phyloP scores from a whole-genome alignment of 2,113 vertebrate species.

The Irena cyanogastra region DNA sequence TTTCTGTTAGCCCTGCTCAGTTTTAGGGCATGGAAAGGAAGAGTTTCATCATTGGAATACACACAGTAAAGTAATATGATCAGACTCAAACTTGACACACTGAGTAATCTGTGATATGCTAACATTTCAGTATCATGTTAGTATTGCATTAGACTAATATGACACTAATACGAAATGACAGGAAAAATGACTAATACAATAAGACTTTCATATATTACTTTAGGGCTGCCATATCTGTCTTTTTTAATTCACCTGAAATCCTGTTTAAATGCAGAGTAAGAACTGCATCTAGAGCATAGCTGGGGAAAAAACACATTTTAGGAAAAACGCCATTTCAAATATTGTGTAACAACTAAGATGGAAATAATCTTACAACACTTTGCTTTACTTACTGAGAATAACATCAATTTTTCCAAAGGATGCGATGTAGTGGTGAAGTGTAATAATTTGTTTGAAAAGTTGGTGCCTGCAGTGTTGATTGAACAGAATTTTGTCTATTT shows the following conservation, averaged over 20 bases:
- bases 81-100: constrained; percentile 70
- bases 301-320: neutral
- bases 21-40: neutral
- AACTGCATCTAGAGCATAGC: neutral
- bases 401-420: neutral
- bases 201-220: constrained; percentile 68
- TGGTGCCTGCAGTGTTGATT: neutral
- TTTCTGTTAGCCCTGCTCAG: neutral
- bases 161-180: constrained; percentile 75
- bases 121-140: constrained; percentile 74
- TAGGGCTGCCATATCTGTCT: constrained; percentile 65
- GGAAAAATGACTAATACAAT: constrained; percentile 76
- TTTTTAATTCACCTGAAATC: constrained; percentile 72
- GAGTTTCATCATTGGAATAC: constrained; percentile 1
- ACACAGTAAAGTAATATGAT: constrained; percentile 59
- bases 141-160: constrained; percentile 75
- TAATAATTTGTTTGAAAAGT: neutral
- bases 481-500: neutral
- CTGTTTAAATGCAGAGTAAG: constrained; percentile 17
- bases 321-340: neutral
- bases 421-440: neutral
- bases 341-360: neutral
- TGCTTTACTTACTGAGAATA: neutral
- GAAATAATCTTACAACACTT: neutral
- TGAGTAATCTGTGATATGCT: constrained; percentile 76